Evolutionary conservation across 1,140 invertebrate genomes (phyloP), one percentile per base, ranked within the genome.

Genomic region (Colletes gigas): DNA sequence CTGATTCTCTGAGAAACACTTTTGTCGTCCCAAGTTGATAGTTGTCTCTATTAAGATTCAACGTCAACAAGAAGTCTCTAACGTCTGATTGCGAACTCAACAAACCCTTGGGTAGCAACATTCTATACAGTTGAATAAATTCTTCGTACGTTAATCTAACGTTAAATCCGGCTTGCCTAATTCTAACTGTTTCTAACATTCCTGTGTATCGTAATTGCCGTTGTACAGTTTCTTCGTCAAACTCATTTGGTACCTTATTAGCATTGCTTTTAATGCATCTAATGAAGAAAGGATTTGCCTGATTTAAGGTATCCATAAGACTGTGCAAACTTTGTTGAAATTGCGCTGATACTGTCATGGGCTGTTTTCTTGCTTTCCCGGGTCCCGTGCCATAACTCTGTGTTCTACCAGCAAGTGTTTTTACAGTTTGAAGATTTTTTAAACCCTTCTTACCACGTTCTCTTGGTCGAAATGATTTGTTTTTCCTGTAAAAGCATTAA

Each of bases 241-340:
- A 99, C 80, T 96, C 95, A 91, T 98, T 98, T 1, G 98, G 95
- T 81, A 97, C 96, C 94, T 99, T 99, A 67, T 98, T 96, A 69
- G 96, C 95, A 92, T 99, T 99, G 47, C 98, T 98, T 92, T 99
- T 99, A 87, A 99, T 99, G 92, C 98, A 99, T 65, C 98, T 95
- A 82, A 99, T 98, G 91, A 99, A 99, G 93, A 98, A 99, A 3
- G 98, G 98, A 93, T 98, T 98, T 0, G 98, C 98, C 90, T 98
- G 97, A 91, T 98, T 98, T 12, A 99, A 92, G 0, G 98, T 98
- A 86, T 98, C 97, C 98, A 99, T 99, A 15, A 99, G 93, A 54
- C 97, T 96, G 76, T 97, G 97, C 41, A 99, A 93, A 21, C 97
- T 98, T 89, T 98, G 97, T 90, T 99, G 97, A 92, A 99, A 99